Conservation (phyloP, 2,113 vertebrate genomes). For the Casuarius casuarius region DNA sequence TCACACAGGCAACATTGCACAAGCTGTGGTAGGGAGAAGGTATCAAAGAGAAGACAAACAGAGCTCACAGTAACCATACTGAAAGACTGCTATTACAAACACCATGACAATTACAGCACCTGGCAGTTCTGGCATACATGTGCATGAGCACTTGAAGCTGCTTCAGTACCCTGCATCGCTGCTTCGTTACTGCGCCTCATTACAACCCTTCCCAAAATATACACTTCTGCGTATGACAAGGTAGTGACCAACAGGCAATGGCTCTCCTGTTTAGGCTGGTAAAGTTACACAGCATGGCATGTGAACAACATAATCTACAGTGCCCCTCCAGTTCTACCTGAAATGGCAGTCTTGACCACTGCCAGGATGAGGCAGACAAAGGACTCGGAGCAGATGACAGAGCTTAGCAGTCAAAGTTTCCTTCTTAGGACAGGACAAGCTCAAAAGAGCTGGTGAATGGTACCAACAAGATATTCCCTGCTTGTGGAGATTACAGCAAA, state of each 20-base stretch:
- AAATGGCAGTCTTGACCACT: neutral
- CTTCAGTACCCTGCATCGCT: neutral
- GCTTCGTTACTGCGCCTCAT: neutral
- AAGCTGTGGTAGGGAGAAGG: neutral
- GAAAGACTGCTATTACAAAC: neutral
- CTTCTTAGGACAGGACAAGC: neutral
- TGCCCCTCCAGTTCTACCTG: neutral
- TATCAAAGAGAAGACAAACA: neutral
- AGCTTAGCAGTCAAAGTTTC: neutral
- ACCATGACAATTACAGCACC: neutral
- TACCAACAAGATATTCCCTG: neutral
- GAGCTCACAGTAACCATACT: neutral
- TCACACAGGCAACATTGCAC: neutral
- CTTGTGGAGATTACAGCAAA: neutral
- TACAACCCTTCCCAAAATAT: neutral
- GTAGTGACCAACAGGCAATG: neutral
- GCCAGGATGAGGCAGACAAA: neutral
- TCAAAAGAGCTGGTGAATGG: neutral
- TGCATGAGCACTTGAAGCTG: neutral
- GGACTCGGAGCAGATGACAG: neutral
- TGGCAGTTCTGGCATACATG: accelerated
- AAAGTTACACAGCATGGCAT: neutral
- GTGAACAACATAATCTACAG: neutral
- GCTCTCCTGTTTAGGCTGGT: neutral
- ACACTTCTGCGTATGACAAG: neutral